Conservation (phyloP, 2,888 invertebrate genomes). For the Branchinecta sandiegonensis region DNA sequence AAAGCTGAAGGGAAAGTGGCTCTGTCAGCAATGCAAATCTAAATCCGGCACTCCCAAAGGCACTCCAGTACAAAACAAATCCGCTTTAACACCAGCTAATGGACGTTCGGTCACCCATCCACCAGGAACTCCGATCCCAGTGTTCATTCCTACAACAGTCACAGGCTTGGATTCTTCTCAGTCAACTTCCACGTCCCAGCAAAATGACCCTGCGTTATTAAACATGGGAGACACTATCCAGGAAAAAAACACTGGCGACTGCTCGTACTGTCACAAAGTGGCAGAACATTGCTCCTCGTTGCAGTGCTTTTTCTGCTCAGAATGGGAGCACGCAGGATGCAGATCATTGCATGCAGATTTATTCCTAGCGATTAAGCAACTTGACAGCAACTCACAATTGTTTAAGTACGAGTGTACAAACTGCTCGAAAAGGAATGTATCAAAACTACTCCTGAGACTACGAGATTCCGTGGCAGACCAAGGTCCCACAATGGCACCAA, state of each 20-base stretch:
- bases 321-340: constrained; percentile 5
- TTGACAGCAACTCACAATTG: too few species aligned
- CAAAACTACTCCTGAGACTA: neutral
- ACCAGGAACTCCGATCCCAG: constrained; percentile 7
- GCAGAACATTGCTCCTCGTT: constrained; percentile 14
- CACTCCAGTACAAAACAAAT: too few species aligned
- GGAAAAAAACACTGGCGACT: constrained; percentile 7
- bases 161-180: constrained; percentile 1
- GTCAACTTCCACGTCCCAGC: constrained; percentile 3
- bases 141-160: neutral
- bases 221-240: too few species aligned
- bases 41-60: too few species aligned
- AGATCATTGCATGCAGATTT: constrained; percentile 1
- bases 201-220: too few species aligned
- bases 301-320: constrained; percentile 11
- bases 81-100: too few species aligned
- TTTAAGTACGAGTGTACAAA: too few species aligned
- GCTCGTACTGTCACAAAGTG: constrained; percentile 14
- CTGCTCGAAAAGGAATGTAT: too few species aligned
- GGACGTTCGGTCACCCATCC: neutral
- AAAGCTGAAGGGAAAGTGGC: too few species aligned
- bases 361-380: neutral
- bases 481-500: constrained; percentile 8
- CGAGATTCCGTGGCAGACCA: constrained; percentile 14
- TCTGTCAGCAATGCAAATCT: too few species aligned